Evolutionary conservation across 2,888 invertebrate species (phyloP), one percentile per base, ranked within the genome.

Genomic region (Chloroclysta siterata): DNA sequence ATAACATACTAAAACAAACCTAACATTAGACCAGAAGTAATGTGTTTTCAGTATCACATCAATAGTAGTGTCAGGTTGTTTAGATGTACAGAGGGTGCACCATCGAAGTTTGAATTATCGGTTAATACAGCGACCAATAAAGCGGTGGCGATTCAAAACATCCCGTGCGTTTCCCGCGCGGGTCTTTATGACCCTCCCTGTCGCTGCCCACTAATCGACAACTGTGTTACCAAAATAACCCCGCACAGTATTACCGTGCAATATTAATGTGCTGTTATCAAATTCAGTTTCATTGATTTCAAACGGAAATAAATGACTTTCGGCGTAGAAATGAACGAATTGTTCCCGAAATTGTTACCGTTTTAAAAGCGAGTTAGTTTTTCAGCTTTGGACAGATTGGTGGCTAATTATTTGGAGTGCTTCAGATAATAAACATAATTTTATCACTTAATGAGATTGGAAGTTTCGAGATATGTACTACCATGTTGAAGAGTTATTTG

Each of bases 101-200:
- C 79, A 77, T 80, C 81, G 80, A 83, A 84, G 82, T 82, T 84
- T 85, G 89, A 90, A 88, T 89, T 88, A 90, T 89, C 84, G 90
- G 84, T 85, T 87, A 90, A 89, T 90, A 89, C 86, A 83, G 84
- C 75, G 76, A 81, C 85, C 80, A 86, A 89, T 89, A 91, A 92
- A 90, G 80, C 82, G 84, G 83, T 84, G 84, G 87, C 90, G 87
- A 89, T 90, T 89, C 90, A 89, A 87, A 92, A 92, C 92, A 91
- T 92, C 92, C 92, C 90, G 90, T 88, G 81, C 85, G 71, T 82
- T 79, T 81, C 82, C 83, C 84, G 79, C 74, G 75, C 77, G 74
- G 80, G 80, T 83, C 86, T 89, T 90, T 90, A 92, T 86, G 82
- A 77, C 88, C 72, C 76, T 76, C 84, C 79, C 87, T 87, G 85